Evolutionary conservation across 2,113 vertebrate genomes (phyloP), one percentile per base, ranked within the genome.

Genomic region (Rhineura floridana): DNA sequence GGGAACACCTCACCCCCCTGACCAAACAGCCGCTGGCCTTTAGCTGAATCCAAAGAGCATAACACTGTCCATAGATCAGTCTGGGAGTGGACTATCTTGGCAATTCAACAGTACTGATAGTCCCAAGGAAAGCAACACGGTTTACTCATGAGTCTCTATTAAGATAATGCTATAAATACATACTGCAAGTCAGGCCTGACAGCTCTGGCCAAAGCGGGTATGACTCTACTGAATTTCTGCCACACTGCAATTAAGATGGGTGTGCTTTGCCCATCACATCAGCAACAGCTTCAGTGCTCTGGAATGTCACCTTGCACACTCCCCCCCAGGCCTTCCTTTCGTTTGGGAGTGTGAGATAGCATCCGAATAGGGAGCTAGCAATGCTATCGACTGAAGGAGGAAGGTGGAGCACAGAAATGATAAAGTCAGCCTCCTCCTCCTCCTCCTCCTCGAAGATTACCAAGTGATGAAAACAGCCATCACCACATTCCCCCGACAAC

Each of bases 201-300:
- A 75, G 85, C 65, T 52, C 59, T 9, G 46, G 65, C 11, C 42
- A 3, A 12, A 21, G 77, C 0, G 0, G 48, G 52, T 76, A 0
- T 63, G 89, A 88, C 81, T 79, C 59, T 69, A 42, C 67, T 52
- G 87, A 84, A 69, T 67, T 81, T 42, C n/a, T 69, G n/a, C 85
- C 87, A 85, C 0, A 23, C 44, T 8, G 0, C 81, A 90, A 90
- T 70, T 46, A 80, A 2, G 0, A 86, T 21, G 77, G 83, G 19
- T 0, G 23, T 0, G 33, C 42, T 52, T 36, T 50, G 69, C 52
- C 25, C 13, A 0, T 59, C 84, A 65, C 81, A 77, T 80, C 87
- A 78, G 76, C 30, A 62, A 39, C 30, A 84, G 59, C 4, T 67
- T 81, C 85, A 87, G 84, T 50, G 42, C 79, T 4, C 0, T 88